These are phyloP conservation scores for Phaonia tiefii DNA, from an alignment of 2,888 invertebrate genomes.

Conservation along the genomic window DNA sequence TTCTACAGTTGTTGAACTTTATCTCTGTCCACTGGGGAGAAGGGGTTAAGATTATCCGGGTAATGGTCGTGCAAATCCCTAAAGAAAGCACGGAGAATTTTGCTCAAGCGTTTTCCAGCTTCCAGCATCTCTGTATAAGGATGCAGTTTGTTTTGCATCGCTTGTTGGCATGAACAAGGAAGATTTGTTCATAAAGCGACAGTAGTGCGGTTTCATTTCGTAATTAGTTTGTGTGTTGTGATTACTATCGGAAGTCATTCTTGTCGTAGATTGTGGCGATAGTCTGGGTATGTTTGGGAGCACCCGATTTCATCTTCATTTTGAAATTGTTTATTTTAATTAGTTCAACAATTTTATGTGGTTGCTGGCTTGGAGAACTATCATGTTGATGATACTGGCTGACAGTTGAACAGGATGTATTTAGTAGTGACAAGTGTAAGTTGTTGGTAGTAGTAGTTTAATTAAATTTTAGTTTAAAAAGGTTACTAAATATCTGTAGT, in stretches of 20 bases:
- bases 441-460: constrained; percentile 26
- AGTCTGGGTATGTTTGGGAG: background rate
- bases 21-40: constrained; percentile 52
- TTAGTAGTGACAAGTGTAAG: constrained; percentile 33
- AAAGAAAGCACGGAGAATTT: constrained; percentile 42
- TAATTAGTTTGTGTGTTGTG: constrained; percentile 66
- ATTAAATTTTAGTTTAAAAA: constrained; percentile 23
- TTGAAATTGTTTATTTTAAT: constrained; percentile 59
- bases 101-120: background rate
- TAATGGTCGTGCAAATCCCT: constrained; percentile 42
- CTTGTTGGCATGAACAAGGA: background rate
- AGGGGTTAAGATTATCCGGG: constrained; percentile 59
- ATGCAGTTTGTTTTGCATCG: constrained; percentile 34
- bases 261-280: background rate
- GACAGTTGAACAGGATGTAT: constrained; percentile 13
- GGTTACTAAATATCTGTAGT: constrained; percentile 9
- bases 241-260: constrained; percentile 44
- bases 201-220: constrained; percentile 56
- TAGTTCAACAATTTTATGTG: constrained; percentile 60
- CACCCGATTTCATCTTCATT: background rate
- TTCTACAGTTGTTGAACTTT: constrained; percentile 48
- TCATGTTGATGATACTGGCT: constrained; percentile 1
- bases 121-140: constrained; percentile 31
- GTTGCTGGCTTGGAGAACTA: constrained; percentile 17
- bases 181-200: constrained; percentile 39